Percentiles rank a stretch among this genome's conserved stretches.
Evolutionary conservation across 2,113 vertebrate species (phyloP).

Genomic region (Dolichallabes microphthalmus): DNA sequence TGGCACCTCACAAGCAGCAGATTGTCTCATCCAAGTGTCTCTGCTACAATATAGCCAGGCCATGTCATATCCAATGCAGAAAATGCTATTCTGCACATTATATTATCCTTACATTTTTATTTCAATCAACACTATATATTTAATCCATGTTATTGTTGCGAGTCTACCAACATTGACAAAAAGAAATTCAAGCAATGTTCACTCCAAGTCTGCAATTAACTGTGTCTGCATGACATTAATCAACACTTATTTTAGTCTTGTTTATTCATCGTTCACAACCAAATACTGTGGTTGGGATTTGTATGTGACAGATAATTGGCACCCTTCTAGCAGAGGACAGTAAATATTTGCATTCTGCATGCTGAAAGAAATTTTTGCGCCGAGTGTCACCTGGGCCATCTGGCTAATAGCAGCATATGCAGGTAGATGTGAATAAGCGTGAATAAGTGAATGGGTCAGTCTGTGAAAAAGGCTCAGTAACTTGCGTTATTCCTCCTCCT

Average conservation of each 20-base stretch:
- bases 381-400: slow-evolving; percentile 38
- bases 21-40: slow-evolving; percentile 10
- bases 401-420: slow-evolving; percentile 38
- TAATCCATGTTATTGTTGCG: background rate
- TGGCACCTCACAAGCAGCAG: slow-evolving; percentile 32
- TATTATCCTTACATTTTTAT: background rate
- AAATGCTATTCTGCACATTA: background rate
- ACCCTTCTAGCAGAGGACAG: slow-evolving; percentile 11
- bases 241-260: background rate
- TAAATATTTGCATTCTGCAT: slow-evolving; percentile 42
- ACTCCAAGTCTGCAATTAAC: background rate
- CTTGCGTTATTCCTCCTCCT: background rate
- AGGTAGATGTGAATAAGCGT: background rate
- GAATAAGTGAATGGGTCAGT: background rate
- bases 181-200: background rate
- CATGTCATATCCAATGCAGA: background rate
- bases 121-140: background rate
- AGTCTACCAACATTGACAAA: background rate
- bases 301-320: slow-evolving; percentile 13
- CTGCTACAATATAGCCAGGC: slow-evolving; percentile 1
- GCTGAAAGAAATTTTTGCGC: slow-evolving; percentile 2
- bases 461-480: background rate
- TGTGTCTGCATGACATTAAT: background rate
- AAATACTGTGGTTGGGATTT: background rate
- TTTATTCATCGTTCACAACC: background rate